Conservation (phyloP, 64 coral and sea anemone genomes). For the Anthopleura sola region DNA sequence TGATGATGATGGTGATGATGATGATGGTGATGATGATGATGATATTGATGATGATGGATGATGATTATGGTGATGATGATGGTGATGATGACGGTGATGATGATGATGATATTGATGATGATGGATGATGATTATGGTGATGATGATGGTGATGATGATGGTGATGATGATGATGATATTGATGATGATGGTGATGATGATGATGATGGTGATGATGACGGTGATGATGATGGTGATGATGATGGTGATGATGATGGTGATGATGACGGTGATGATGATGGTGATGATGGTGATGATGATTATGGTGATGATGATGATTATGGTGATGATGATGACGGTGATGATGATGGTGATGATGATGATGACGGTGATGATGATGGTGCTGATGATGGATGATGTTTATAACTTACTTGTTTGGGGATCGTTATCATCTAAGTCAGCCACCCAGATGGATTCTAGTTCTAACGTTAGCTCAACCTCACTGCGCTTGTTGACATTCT, state of each 20-base stretch:
- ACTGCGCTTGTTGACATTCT: slow-evolving; percentile 56
- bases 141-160: neutral
- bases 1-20: too few relatives aligned
- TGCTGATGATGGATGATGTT: neutral
- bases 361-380: neutral
- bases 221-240: neutral
- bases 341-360: neutral
- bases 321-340: neutral
- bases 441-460: slow-evolving; percentile 76
- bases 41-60: neutral
- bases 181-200: neutral
- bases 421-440: slow-evolving; percentile 78
- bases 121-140: neutral
- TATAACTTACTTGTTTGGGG: slow-evolving; percentile 81
- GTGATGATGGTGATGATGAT: neutral
- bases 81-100: neutral
- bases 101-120: neutral
- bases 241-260: neutral
- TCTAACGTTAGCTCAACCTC: slow-evolving; percentile 82
- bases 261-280: neutral
- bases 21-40: neutral
- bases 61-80: neutral
- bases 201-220: neutral
- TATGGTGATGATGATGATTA: neutral
- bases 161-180: neutral